Conservation (phyloP, 2,113 vertebrate genomes). For the Ascaphus truei region DNA sequence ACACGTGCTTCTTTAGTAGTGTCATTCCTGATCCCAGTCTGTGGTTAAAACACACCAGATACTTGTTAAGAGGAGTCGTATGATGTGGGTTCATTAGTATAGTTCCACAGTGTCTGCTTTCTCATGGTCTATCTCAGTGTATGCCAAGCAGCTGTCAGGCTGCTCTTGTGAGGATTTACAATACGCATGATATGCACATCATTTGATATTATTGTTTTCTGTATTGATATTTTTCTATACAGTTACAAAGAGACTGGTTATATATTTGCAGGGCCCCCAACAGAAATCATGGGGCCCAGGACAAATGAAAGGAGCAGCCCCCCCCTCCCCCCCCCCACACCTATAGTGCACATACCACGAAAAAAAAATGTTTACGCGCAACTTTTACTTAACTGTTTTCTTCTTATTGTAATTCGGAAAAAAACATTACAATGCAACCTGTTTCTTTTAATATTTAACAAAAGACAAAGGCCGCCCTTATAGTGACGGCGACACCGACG, state of each 20-base stretch:
- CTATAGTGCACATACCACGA: too few relatives aligned
- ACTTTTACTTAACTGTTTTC: too few relatives aligned
- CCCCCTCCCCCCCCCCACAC: too few relatives aligned
- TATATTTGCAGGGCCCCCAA: too few relatives aligned
- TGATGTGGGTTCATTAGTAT: constrained; percentile 39
- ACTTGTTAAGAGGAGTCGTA: constrained; percentile 48
- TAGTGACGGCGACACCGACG: too few relatives aligned
- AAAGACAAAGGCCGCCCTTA: too few relatives aligned
- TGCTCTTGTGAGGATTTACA: constrained; percentile 21
- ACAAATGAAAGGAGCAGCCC: too few relatives aligned
- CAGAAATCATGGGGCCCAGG: too few relatives aligned
- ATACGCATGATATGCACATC: background rate
- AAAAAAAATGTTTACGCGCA: too few relatives aligned
- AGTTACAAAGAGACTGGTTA: background rate
- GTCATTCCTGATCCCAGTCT: constrained; percentile 34
- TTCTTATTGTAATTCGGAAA: too few relatives aligned
- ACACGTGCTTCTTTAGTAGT: constrained; percentile 41
- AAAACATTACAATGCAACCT: too few relatives aligned
- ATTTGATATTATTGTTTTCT: background rate
- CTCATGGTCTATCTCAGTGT: constrained; percentile 6
- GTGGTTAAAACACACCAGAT: constrained; percentile 49
- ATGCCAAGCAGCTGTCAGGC: constrained; percentile 37
- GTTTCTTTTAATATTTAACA: too few relatives aligned
- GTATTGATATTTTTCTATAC: background rate
- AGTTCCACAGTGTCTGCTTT: constrained; percentile 37